A percentile compares a stretch with the other conserved stretches of the same genome.
These are phyloP conservation scores for Leptinotarsa rubiginosa DNA, from an alignment of 2,888 invertebrate genomes.

Conservation along the genomic window DNA sequence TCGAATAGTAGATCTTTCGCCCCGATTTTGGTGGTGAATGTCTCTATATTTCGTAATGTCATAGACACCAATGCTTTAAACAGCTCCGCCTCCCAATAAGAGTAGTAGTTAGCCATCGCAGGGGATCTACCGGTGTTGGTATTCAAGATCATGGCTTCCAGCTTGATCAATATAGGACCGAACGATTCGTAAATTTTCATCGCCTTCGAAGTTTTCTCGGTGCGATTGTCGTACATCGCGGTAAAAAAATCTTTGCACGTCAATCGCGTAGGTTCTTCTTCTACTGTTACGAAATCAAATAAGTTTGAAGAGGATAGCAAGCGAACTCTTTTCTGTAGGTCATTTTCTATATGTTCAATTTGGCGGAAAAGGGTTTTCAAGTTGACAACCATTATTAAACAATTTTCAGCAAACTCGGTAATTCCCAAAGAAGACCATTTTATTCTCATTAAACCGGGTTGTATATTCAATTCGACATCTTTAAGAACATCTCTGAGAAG, in stretches of 20 bases:
- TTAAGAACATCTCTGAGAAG: conserved; percentile 77
- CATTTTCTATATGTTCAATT: conserved; percentile 76
- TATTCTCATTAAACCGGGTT: conserved; percentile 84
- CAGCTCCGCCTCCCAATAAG: conserved; percentile 84
- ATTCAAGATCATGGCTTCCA: conserved; percentile 86
- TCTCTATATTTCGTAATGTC: conserved; percentile 77
- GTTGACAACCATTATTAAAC: conserved; percentile 71
- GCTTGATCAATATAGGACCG: conserved; percentile 84
- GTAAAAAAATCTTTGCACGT: conserved; percentile 76
- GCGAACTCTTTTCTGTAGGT: conserved; percentile 71
- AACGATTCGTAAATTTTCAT: conserved; percentile 82
- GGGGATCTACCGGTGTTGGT: conserved; percentile 80
- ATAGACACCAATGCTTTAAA: conserved; percentile 77
- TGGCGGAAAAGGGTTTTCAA: conserved; percentile 77
- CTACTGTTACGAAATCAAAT: conserved; percentile 65
- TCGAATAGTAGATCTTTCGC: conserved; percentile 77
- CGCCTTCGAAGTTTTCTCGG: conserved; percentile 76
- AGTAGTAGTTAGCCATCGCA: conserved; percentile 83
- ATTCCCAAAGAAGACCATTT: conserved; percentile 91
- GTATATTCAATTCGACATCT: conserved; percentile 79
- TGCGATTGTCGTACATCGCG: conserved; percentile 76
- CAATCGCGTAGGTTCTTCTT: conserved; percentile 51
- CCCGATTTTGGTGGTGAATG: conserved; percentile 71
- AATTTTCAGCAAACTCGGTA: conserved; percentile 75
- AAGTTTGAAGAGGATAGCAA: conserved; percentile 72